phyloP scores from a whole-genome alignment of 2,888 invertebrate species.

The Alentia gelatinosa region DNA sequence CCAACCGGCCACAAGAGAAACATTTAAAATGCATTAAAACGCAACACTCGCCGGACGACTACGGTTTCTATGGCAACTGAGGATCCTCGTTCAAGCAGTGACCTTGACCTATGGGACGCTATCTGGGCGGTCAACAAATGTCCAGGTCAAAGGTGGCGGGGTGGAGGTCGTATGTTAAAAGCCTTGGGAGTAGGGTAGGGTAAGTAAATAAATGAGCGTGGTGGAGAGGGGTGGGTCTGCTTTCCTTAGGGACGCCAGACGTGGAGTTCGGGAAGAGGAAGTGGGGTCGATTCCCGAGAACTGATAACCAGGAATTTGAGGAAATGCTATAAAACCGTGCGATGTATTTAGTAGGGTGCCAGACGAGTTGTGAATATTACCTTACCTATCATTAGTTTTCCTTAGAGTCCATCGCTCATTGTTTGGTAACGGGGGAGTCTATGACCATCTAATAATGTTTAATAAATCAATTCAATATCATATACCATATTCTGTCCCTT shows the following conservation, averaged over 20 bases:
- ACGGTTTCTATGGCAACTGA: background rate
- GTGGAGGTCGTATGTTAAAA: slow-evolving; percentile 2
- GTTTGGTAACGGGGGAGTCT: too few relatives aligned
- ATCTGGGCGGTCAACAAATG: background rate
- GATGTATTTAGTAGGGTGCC: too few relatives aligned
- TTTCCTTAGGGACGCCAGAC: background rate
- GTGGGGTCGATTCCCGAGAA: too few relatives aligned
- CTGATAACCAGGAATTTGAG: too few relatives aligned
- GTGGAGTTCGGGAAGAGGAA: background rate
- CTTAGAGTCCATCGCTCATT: too few relatives aligned
- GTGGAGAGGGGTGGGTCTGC: background rate
- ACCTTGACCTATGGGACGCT: background rate
- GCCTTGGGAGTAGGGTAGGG: background rate
- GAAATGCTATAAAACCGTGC: too few relatives aligned
- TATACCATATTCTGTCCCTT: too few relatives aligned
- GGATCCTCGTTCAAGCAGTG: background rate
- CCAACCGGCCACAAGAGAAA: background rate
- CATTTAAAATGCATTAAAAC: background rate
- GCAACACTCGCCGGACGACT: too few relatives aligned
- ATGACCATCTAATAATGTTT: too few relatives aligned
- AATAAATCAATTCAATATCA: too few relatives aligned
- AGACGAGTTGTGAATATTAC: too few relatives aligned
- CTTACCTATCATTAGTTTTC: too few relatives aligned
- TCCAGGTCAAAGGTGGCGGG: background rate
- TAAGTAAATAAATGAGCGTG: background rate